A percentile compares a stretch with the other conserved stretches of the same genome.
These are phyloP conservation scores for Psix sp. DNA, from an alignment of 1,140 invertebrate species.

Conservation along the genomic window DNA sequence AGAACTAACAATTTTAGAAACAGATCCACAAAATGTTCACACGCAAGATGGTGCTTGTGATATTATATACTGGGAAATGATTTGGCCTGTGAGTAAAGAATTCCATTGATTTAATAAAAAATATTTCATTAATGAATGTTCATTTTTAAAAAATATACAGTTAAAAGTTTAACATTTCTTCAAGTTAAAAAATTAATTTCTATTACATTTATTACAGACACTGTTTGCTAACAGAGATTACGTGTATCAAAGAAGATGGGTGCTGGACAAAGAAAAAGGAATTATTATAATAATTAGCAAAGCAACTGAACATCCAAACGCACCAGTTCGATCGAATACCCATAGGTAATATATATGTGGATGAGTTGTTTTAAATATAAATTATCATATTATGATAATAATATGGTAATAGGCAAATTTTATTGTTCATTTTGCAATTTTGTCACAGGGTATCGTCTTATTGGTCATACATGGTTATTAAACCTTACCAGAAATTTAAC, in stretches of 20 bases:
- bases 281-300: slow-evolving; percentile 81
- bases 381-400: not conserved
- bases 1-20: slow-evolving; percentile 82
- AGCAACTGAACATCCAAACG: slow-evolving; percentile 80
- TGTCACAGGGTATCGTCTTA: slow-evolving; percentile 83
- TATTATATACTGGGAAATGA: slow-evolving; percentile 91
- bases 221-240: slow-evolving; percentile 92
- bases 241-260: slow-evolving; percentile 86
- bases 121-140: no score
- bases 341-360: slow-evolving; percentile 77
- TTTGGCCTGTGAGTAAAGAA: slow-evolving; percentile 84
- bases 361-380: not conserved
- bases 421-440: no score
- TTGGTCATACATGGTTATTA: slow-evolving; percentile 92
- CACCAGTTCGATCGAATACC: slow-evolving; percentile 78
- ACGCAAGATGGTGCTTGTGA: slow-evolving; percentile 79
- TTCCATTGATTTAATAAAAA: slow-evolving; percentile 4
- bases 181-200: slow-evolving; percentile 12
- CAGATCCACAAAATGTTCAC: slow-evolving; percentile 77
- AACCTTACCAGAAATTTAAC: slow-evolving; percentile 80
- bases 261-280: slow-evolving; percentile 78
- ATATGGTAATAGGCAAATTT: no score
- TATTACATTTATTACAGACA: slow-evolving; percentile 77
- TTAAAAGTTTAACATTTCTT: not conserved
- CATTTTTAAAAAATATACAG: not conserved